Evolutionary conservation across 1,140 invertebrate species (phyloP), one percentile per base, ranked within the genome.

Genomic region (Trachymyrmex cornetzi): DNA sequence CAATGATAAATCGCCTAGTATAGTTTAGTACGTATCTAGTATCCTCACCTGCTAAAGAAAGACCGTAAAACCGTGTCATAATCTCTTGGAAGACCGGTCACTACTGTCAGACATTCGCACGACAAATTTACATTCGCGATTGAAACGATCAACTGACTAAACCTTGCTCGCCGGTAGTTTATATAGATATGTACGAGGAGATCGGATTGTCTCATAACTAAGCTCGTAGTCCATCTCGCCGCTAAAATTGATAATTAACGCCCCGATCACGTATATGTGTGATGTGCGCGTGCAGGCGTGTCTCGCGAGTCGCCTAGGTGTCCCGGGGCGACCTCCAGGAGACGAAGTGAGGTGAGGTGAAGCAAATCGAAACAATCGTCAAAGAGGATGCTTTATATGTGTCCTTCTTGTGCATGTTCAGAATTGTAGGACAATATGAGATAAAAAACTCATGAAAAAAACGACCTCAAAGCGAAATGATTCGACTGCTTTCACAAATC

Each of bases 201-300:
- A 69, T 72, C 19, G 66, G 63, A 12, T 27, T 80, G 77, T 38
- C 19, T 24, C 22, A 38, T 71, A 22, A 27, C 30, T 55, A 53
- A n/a, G 50, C 48, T 27, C 22, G 48, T 55, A 50, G 61, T 44
- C 85, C 48, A 79, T 71, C 48, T 38, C 2, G 5, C 6, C 7
- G 55, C 61, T 84, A 87, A 87, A 90, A 69, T 7, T 1, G 12
- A 27, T 85, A 79, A 57, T 90, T 89, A 38, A 67, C 55, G 84
- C 14, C n/a, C 85, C 1, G 84, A 87, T 90, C 89, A 89, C 89
- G 89, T 89, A 89, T 48, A 5, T n/a, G 5, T 44, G 19, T 44
- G 66, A 89, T 87, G 69, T 34, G 72, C 48, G 72, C 59, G 66
- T 90, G 72, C 85, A 85, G 85, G 72, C 77, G 85, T 89, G 88